These are phyloP conservation scores for Ormyrus thymus DNA, from an alignment of 2,888 invertebrate genomes.

Conservation along the genomic window DNA sequence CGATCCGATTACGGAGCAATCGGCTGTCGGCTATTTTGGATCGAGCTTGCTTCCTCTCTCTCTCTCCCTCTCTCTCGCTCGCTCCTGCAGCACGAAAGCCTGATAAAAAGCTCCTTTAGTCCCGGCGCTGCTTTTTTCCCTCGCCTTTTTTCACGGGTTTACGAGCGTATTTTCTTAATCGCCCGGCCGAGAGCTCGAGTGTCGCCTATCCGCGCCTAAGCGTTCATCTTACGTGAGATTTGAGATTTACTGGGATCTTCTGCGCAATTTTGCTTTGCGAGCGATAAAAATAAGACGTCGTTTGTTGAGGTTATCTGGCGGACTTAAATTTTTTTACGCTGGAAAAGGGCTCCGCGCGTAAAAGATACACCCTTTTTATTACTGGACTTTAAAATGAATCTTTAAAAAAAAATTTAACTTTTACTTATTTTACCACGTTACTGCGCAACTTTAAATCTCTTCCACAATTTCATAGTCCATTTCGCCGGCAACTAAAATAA, in stretches of 20 bases:
- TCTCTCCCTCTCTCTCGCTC: background rate
- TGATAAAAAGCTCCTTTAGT: constrained; percentile 18
- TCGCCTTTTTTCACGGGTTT: constrained; percentile 9
- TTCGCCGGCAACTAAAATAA: too few species aligned
- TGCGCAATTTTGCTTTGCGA: background rate
- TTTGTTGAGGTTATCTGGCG: background rate
- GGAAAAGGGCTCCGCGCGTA: too few species aligned
- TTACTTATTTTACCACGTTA: too few species aligned
- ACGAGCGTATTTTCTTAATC: constrained; percentile 39
- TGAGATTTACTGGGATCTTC: constrained; percentile 8
- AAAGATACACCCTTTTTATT: too few species aligned
- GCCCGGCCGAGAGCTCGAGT: background rate
- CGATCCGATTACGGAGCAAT: constrained; percentile 36
- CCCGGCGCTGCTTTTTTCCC: too few species aligned
- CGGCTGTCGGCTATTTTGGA: constrained; percentile 21
- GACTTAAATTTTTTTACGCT: too few species aligned
- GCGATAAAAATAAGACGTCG: constrained; percentile 3
- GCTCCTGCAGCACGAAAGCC: background rate
- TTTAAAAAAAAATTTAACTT: too few species aligned
- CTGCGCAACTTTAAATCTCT: too few species aligned
- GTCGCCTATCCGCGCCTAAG: background rate
- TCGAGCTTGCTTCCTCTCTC: background rate
- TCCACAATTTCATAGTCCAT: too few species aligned
- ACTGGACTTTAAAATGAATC: too few species aligned
- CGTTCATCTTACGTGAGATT: constrained; percentile 6